These are phyloP conservation scores for Pyrrhia umbra DNA, from an alignment of 2,888 invertebrate species.

Conservation along the genomic window DNA sequence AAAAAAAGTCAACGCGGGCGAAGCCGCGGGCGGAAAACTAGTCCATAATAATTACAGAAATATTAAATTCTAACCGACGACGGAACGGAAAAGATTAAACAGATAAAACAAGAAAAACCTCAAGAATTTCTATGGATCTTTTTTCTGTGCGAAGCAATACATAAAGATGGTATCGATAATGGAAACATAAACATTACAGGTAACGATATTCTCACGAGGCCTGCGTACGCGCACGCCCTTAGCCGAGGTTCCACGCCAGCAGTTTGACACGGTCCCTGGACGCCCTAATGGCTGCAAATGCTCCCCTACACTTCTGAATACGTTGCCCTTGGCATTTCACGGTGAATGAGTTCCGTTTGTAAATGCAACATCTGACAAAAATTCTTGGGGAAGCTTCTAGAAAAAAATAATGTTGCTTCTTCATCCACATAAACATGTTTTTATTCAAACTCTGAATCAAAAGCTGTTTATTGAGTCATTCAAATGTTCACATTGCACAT, in stretches of 20 bases:
- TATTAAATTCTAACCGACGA: background rate
- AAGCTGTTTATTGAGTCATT: slow-evolving; percentile 11
- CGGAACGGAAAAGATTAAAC: slow-evolving; percentile 17
- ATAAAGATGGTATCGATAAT: slow-evolving; percentile 49
- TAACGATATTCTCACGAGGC: slow-evolving; percentile 59
- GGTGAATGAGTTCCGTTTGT: slow-evolving; percentile 42
- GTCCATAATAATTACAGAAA: slow-evolving; percentile 4
- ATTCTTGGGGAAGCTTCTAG: slow-evolving; percentile 35
- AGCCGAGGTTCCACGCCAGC: slow-evolving; percentile 75
- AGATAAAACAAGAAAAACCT: slow-evolving; percentile 27
- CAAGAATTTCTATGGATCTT: slow-evolving; percentile 6
- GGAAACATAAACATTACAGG: slow-evolving; percentile 44
- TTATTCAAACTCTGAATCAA: slow-evolving; percentile 19
- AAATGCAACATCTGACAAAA: slow-evolving; percentile 45
- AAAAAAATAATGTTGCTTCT: slow-evolving; percentile 1
- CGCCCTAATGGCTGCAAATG: slow-evolving; percentile 76
- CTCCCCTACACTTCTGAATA: slow-evolving; percentile 64
- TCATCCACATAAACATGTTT: background rate
- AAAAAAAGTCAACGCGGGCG: too few species aligned
- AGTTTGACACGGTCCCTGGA: slow-evolving; percentile 79
- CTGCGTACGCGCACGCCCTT: slow-evolving; percentile 65
- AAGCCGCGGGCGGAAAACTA: too few species aligned
- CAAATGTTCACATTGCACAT: slow-evolving; percentile 29
- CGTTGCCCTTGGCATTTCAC: slow-evolving; percentile 70
- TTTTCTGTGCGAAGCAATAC: slow-evolving; percentile 32